phyloP scores from a whole-genome alignment of 1,140 invertebrate genomes.

The Trypoxylus dichotomus region DNA sequence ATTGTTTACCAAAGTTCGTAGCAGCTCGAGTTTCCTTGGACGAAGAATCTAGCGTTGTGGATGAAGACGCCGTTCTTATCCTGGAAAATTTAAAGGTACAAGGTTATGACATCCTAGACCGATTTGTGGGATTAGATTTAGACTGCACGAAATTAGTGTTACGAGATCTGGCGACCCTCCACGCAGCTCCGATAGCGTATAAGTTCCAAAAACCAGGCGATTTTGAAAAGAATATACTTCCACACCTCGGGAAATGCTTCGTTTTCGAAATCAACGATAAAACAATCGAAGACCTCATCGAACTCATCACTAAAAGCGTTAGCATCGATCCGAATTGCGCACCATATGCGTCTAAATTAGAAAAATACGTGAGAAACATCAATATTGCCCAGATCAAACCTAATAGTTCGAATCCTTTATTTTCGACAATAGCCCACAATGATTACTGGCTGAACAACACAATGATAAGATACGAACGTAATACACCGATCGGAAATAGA shows the following conservation, averaged over 20 bases:
- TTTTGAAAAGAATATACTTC: conserved; percentile 51
- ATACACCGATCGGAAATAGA: conserved; percentile 54
- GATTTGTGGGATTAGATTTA: conserved; percentile 49
- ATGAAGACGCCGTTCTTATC: conserved; percentile 49
- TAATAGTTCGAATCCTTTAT: conserved; percentile 47
- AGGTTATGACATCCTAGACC: conserved; percentile 47
- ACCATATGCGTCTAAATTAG: background rate
- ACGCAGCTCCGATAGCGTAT: conserved; percentile 57
- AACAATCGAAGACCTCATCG: background rate
- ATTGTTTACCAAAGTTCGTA: conserved; percentile 37
- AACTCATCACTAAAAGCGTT: background rate
- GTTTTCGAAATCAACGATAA: background rate
- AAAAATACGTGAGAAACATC: background rate
- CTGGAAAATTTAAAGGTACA: conserved; percentile 52
- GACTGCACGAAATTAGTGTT: conserved; percentile 50
- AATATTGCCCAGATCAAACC: background rate
- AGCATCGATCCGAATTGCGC: background rate
- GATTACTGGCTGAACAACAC: conserved; percentile 67
- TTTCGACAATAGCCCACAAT: conserved; percentile 57
- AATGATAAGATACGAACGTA: conserved; percentile 54
- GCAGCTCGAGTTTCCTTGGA: conserved; percentile 42
- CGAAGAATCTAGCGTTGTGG: conserved; percentile 36
- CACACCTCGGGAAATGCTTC: conserved; percentile 43
- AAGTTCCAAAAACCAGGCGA: conserved; percentile 51
- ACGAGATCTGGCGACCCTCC: conserved; percentile 57